These are phyloP conservation scores for Tiliacea aurago DNA, from an alignment of 2,888 invertebrate species.

Conservation along the genomic window DNA sequence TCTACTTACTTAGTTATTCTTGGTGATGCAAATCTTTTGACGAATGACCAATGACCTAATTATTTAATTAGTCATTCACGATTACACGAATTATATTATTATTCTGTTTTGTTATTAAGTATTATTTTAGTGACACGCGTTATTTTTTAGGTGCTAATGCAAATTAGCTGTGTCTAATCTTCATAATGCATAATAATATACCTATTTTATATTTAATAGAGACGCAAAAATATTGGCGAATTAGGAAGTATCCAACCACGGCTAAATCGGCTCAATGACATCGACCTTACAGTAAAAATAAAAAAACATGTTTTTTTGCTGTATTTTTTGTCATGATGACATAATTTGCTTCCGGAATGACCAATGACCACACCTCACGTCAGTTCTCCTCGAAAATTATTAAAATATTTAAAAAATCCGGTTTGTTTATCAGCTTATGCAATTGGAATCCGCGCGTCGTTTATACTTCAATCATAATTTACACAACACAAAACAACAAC, in stretches of 20 bases:
- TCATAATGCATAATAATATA: not conserved
- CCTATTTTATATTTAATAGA: not conserved
- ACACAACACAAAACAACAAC: not conserved
- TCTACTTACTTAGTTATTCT: conserved; percentile 2
- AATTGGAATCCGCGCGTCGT: not conserved
- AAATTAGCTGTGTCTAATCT: conserved; percentile 2
- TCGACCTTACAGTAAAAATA: conserved; percentile 44
- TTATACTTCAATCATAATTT: not conserved
- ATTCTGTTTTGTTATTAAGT: not conserved
- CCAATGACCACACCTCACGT: not conserved
- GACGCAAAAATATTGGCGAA: conserved; percentile 5
- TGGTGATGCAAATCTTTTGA: conserved; percentile 18
- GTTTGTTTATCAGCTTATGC: not conserved
- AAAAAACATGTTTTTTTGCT: conserved; percentile 26
- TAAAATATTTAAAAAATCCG: not conserved
- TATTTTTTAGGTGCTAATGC: conserved; percentile 7
- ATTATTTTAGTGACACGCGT: conserved; percentile 2
- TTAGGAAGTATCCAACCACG: conserved; percentile 36
- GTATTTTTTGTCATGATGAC: conserved; percentile 22
- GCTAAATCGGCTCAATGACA: conserved; percentile 29
- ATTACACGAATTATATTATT: not conserved
- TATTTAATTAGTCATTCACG: conserved; percentile 20
- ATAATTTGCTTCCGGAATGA: conserved; percentile 20
- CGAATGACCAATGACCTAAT: conserved; percentile 12
- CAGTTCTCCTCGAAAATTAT: not conserved